Conservation (phyloP, 2,113 vertebrate species). For the Balaeniceps rex region DNA sequence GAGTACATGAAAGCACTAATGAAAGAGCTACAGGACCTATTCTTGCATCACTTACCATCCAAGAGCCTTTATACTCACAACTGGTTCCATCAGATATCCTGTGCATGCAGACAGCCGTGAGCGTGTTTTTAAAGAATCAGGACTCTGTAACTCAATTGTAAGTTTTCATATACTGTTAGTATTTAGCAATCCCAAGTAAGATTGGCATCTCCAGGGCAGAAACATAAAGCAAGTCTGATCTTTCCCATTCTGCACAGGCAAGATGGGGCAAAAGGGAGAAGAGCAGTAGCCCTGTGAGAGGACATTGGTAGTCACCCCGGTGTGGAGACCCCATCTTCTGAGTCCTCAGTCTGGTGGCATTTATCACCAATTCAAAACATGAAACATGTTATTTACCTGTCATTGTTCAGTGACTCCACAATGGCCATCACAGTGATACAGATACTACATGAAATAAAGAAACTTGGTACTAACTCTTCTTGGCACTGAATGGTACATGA, state of each 20-base stretch:
- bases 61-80: neutral
- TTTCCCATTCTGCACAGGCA: neutral
- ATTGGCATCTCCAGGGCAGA: neutral
- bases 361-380: neutral
- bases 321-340: neutral
- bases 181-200: neutral
- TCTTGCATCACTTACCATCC: neutral
- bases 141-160: neutral
- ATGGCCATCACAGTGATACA: neutral
- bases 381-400: neutral
- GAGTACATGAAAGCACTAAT: neutral
- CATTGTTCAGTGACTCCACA: neutral
- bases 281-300: neutral
- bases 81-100: neutral
- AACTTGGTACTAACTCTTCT: neutral
- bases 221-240: neutral
- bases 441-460: neutral
- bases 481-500: neutral
- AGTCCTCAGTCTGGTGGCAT: neutral
- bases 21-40: neutral
- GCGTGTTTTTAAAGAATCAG: neutral
- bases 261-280: neutral
- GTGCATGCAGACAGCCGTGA: neutral
- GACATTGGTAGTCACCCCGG: fast-evolving
- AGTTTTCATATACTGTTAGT: neutral